Conservation (phyloP, 2,888 invertebrate species). For the Scaeva pyrastri region DNA sequence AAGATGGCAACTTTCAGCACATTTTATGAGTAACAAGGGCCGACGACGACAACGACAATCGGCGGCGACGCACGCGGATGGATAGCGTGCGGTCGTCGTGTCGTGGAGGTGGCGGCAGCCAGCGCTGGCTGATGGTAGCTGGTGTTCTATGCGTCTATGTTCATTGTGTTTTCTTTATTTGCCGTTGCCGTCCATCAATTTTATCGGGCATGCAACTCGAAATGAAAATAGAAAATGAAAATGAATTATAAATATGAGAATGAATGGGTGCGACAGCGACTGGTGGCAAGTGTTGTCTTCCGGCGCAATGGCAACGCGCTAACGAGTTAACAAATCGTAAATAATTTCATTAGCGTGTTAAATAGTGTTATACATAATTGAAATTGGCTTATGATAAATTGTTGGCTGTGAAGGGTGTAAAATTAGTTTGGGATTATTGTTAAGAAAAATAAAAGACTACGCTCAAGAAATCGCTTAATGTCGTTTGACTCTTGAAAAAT, state of each 20-base stretch:
- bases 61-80: not conserved
- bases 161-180: constrained; percentile 28
- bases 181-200: constrained; percentile 20
- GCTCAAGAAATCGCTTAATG: too few relatives aligned
- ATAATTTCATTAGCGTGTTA: constrained; percentile 21
- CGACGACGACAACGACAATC: not conserved
- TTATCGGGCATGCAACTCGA: constrained; percentile 5
- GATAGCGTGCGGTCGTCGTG: too few relatives aligned
- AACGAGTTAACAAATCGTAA: constrained; percentile 24
- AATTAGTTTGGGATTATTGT: too few relatives aligned
- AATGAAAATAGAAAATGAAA: constrained; percentile 26
- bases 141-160: constrained; percentile 21
- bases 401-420: too few relatives aligned
- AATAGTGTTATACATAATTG: not conserved
- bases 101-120: too few relatives aligned
- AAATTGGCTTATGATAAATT: not conserved
- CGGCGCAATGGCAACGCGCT: constrained; percentile 16
- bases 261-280: constrained; percentile 43
- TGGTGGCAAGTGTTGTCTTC: constrained; percentile 38
- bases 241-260: constrained; percentile 38
- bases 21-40: not conserved
- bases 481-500: too few relatives aligned
- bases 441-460: too few relatives aligned
- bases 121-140: too few relatives aligned
- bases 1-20: constrained; percentile 4